Evolutionary conservation across 2,113 vertebrate species (phyloP), one percentile per base, ranked within the genome.

Genomic region (Protobothrops mucrosquamatus): DNA sequence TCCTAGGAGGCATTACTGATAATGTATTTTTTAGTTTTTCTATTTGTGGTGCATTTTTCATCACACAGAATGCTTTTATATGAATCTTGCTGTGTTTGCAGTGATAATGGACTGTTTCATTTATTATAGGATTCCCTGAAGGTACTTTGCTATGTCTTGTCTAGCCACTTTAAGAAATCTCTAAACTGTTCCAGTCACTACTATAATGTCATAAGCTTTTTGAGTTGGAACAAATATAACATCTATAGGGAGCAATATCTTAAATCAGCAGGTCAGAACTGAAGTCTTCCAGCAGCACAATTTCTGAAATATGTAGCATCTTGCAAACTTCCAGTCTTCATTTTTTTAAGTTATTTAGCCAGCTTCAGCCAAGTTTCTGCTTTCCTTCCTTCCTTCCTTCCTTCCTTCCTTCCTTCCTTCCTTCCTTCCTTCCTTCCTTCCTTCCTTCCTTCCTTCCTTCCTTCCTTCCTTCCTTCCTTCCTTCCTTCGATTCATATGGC

Each of bases 121-220:
- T 92, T 69, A 88, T 74, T 57, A 92, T 88, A 48, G 34, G 20
- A n/a, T 85, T 91, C 59, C 87, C 57, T 24, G 64, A 88, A 88
- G 29, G 48, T 51, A 34, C 59, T 92, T 69, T 64, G 51, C 9
- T 88, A 18, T 52, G 39, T 91, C 52, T 56, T 46, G 29, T 64
- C 7, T 64, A 11, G 48, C 54, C 51, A 88, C 23, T 74, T 69
- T 43, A 54, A 87, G 51, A 86, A 54, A 55, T 43, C 29, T 74
- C 34, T 51, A 54, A 88, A 74, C 23, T 88, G n/a, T 81, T 43
- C 34, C 20, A 14, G 20, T 11, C 15, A 15, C 12, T 85, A 24
- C 46, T 54, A 15, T 34, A 88, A 92, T 20, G 34, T 43, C 74
- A 39, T 8, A 87, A 39, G 20, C 46, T 88, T 87, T 54, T 34